phyloP scores from a whole-genome alignment of 2,888 invertebrate genomes.

The Himalopsyche japonica region DNA sequence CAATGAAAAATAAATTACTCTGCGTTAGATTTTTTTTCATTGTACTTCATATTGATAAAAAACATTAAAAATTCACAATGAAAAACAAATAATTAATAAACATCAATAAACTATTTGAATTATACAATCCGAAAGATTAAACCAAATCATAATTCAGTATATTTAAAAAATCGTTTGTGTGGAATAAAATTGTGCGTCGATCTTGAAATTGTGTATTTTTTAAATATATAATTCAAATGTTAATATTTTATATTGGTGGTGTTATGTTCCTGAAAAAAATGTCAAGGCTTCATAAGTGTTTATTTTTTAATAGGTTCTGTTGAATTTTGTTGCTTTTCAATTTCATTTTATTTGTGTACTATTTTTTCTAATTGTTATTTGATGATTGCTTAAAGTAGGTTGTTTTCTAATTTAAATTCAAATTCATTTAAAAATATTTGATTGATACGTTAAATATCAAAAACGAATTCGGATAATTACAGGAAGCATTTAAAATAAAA shows the following conservation, averaged over 20 bases:
- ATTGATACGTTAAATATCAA: conserved; percentile 51
- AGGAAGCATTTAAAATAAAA: conserved; percentile 46
- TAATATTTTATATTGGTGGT: neutral
- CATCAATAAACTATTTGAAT: no score
- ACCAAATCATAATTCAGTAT: neutral
- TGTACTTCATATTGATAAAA: no score
- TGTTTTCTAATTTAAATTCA: conserved; percentile 51
- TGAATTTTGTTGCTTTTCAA: conserved; percentile 7
- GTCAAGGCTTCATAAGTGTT: neutral
- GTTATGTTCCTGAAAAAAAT: neutral
- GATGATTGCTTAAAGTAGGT: conserved; percentile 54
- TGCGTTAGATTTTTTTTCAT: no score
- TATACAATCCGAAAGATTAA: no score
- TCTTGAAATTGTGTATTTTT: neutral
- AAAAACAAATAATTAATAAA: no score
- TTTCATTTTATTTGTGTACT: neutral
- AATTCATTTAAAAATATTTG: conserved; percentile 56
- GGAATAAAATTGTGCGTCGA: neutral
- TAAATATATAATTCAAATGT: neutral
- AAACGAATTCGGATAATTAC: conserved; percentile 59
- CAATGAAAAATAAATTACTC: no score
- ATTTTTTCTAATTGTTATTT: neutral
- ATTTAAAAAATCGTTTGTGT: neutral
- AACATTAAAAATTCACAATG: no score
- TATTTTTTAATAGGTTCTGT: neutral